phyloP scores from a whole-genome alignment of 2,888 invertebrate species.

The Thymelicus lineola region DNA sequence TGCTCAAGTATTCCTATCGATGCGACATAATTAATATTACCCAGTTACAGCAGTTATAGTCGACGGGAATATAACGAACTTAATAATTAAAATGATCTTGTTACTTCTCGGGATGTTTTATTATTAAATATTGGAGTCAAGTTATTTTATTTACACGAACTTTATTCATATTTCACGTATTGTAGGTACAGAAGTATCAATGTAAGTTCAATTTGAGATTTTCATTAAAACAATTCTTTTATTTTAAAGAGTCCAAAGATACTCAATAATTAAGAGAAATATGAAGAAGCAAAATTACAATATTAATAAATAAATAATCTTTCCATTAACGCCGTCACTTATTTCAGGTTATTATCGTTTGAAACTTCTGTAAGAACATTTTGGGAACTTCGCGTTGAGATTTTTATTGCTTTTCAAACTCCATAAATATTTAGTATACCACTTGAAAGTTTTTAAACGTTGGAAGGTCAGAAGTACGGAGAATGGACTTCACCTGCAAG shows the following conservation, averaged over 20 bases:
- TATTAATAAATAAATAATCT: neutral
- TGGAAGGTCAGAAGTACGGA: constrained; percentile 18
- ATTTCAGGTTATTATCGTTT: constrained; percentile 20
- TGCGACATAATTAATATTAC: constrained; percentile 26
- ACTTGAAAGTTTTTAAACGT: constrained; percentile 1
- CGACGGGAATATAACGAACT: no score
- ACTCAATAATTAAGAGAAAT: neutral
- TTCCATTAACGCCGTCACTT: neutral
- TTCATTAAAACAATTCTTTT: no score
- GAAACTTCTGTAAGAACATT: constrained; percentile 16
- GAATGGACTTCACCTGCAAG: constrained; percentile 32
- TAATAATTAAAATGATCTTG: no score
- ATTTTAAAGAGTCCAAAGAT: no score
- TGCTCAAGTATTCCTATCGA: constrained; percentile 32
- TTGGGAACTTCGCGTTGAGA: constrained; percentile 10
- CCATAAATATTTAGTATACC: constrained; percentile 31
- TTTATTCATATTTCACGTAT: no score
- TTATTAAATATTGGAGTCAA: no score
- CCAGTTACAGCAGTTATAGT: neutral
- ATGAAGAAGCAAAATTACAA: neutral
- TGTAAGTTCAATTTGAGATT: no score
- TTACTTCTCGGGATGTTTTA: no score
- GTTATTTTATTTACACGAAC: no score
- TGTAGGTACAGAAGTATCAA: no score
- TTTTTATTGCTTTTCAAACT: constrained; percentile 29